phyloP scores from a whole-genome alignment of 2,888 invertebrate genomes.

The Bruchidius siliquastri region DNA sequence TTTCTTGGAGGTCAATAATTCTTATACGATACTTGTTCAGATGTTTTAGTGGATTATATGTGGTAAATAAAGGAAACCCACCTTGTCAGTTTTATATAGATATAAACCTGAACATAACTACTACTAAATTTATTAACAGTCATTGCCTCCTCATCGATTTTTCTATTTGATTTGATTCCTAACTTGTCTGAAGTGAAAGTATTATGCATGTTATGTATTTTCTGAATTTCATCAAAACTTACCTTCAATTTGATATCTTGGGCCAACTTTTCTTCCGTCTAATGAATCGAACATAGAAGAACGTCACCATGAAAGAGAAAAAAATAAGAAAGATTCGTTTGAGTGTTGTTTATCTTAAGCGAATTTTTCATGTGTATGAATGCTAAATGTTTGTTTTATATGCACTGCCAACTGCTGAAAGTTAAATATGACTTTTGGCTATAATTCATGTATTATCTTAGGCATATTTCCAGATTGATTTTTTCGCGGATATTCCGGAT shows the following conservation, averaged over 20 bases:
- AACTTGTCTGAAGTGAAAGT: not conserved
- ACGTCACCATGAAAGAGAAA: slow-evolving; percentile 2
- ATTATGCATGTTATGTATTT: not conserved
- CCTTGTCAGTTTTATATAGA: too few relatives aligned
- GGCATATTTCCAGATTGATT: not conserved
- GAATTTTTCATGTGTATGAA: not conserved
- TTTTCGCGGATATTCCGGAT: not conserved
- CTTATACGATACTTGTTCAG: too few relatives aligned
- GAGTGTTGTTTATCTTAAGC: not conserved
- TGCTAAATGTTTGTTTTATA: not conserved
- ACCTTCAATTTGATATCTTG: slow-evolving; percentile 30
- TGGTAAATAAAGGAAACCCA: too few relatives aligned
- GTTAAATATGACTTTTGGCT: not conserved
- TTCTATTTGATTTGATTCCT: too few relatives aligned
- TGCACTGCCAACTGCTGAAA: not conserved
- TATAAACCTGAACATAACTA: too few relatives aligned
- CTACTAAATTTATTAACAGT: too few relatives aligned
- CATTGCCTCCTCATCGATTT: too few relatives aligned
- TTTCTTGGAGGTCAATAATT: too few relatives aligned
- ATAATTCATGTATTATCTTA: not conserved
- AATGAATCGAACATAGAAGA: not conserved
- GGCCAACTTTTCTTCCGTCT: slow-evolving; percentile 30
- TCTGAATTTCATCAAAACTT: slow-evolving; percentile 16
- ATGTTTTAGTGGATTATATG: too few relatives aligned
- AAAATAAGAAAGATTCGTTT: slow-evolving; percentile 3